A percentile compares a stretch with the other conserved stretches of the same genome.
These are phyloP conservation scores for Dasypogon diadema DNA, from an alignment of 2,888 invertebrate genomes.

Conservation along the genomic window DNA sequence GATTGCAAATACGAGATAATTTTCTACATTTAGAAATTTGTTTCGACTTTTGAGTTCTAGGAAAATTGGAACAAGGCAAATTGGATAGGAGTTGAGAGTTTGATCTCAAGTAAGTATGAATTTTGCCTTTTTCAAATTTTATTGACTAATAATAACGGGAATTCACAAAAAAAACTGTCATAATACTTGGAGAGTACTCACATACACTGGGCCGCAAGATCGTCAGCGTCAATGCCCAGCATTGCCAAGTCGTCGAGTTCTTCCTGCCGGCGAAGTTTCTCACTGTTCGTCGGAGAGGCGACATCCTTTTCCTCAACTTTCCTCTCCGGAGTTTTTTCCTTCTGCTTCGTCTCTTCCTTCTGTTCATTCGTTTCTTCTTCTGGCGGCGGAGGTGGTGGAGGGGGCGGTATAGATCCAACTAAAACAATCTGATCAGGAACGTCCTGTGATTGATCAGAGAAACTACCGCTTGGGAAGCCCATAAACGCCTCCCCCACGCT, in stretches of 20 bases:
- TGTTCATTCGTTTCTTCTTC: not conserved
- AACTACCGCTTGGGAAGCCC: not conserved
- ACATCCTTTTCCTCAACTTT: slow-evolving; percentile 52
- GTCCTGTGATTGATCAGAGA: slow-evolving; percentile 24
- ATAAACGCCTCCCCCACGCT: slow-evolving; percentile 56
- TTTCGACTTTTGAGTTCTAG: too few relatives aligned
- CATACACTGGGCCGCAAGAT: slow-evolving; percentile 70
- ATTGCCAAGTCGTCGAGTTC: slow-evolving; percentile 82
- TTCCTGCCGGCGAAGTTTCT: slow-evolving; percentile 69
- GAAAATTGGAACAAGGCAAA: too few relatives aligned
- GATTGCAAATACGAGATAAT: too few relatives aligned
- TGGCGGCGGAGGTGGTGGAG: slow-evolving; percentile 62
- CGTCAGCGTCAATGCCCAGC: slow-evolving; percentile 88
- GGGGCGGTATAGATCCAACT: slow-evolving; percentile 59
- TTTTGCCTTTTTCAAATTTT: too few relatives aligned
- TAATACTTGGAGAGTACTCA: slow-evolving; percentile 56
- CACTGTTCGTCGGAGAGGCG: slow-evolving; percentile 64
- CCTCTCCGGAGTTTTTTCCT: slow-evolving; percentile 60
- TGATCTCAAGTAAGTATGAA: too few relatives aligned
- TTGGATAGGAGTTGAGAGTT: too few relatives aligned
- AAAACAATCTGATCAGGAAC: not conserved
- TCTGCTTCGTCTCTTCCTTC: slow-evolving; percentile 29
- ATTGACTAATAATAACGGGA: not conserved
- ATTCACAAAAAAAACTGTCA: not conserved
- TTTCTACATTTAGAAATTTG: too few relatives aligned